phyloP scores from a whole-genome alignment of 1,140 invertebrate species.

The Formica exsecta region DNA sequence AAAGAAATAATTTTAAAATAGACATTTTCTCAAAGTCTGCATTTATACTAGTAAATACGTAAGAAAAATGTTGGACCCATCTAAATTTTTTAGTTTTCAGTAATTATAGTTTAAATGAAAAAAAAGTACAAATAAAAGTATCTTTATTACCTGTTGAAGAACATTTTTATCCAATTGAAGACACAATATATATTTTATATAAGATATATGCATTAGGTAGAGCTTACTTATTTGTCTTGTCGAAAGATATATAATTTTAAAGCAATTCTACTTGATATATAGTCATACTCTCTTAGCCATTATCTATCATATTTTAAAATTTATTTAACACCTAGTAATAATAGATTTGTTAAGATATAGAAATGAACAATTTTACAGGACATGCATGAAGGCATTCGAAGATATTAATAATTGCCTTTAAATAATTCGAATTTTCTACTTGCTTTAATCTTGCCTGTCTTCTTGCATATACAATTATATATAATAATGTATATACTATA shows the following conservation, averaged over 20 bases:
- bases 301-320: background rate
- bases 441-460: constrained; percentile 39
- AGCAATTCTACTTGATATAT: constrained; percentile 6
- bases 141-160: background rate
- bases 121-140: constrained; percentile 16
- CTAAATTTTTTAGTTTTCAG: background rate
- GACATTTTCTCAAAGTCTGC: constrained; percentile 35
- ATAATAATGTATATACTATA: constrained; percentile 47
- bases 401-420: constrained; percentile 25
- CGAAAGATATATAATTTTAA: background rate
- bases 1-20: too few relatives aligned
- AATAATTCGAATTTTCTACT: constrained; percentile 36
- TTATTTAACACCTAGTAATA: constrained; percentile 6
- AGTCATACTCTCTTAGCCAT: background rate
- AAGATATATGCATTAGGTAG: background rate
- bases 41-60: constrained; percentile 8
- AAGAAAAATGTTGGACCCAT: background rate
- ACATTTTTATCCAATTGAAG: background rate
- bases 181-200: background rate
- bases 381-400: constrained; percentile 47
- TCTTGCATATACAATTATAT: constrained; percentile 29
- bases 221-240: constrained; percentile 6
- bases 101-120: background rate
- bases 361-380: background rate
- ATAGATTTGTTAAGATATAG: constrained; percentile 45